phyloP scores from a whole-genome alignment of 2,888 invertebrate species.

The Andrena fulva region DNA sequence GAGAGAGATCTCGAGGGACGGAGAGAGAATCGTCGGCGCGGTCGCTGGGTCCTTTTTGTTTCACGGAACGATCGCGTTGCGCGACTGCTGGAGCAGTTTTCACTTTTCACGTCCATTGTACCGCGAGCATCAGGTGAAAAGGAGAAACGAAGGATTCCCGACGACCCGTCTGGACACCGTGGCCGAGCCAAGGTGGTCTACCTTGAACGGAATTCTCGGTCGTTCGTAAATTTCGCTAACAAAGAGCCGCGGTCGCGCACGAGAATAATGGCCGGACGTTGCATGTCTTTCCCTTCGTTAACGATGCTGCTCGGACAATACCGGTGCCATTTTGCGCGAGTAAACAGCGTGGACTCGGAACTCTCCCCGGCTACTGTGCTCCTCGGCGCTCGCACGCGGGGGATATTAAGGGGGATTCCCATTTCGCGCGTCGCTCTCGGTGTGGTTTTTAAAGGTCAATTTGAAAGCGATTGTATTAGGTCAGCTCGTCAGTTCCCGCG shows the following conservation, averaged over 20 bases:
- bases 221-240: conserved; percentile 73
- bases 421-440: too few species aligned
- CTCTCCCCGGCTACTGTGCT: not conserved
- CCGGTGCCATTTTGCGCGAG: conserved; percentile 38
- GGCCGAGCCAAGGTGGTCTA: conserved; percentile 62
- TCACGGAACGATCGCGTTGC: conserved; percentile 12
- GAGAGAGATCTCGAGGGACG: conserved; percentile 11
- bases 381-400: not conserved
- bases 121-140: conserved; percentile 39
- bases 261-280: conserved; percentile 70
- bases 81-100: conserved; percentile 30
- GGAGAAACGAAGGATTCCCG: conserved; percentile 54
- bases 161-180: conserved; percentile 48
- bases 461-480: not conserved
- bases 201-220: conserved; percentile 71
- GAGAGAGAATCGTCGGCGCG: not conserved
- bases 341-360: conserved; percentile 32
- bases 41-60: not conserved
- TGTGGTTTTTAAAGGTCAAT: conserved; percentile 3
- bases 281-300: conserved; percentile 66
- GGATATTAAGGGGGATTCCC: not conserved
- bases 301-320: conserved; percentile 50
- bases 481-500: too few species aligned
- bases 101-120: conserved; percentile 43
- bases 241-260: conserved; percentile 63